Percentiles rank a stretch among this genome's conserved stretches.
Evolutionary conservation across 2,113 vertebrate genomes (phyloP).

Genomic region (Fukomys damarensis): DNA sequence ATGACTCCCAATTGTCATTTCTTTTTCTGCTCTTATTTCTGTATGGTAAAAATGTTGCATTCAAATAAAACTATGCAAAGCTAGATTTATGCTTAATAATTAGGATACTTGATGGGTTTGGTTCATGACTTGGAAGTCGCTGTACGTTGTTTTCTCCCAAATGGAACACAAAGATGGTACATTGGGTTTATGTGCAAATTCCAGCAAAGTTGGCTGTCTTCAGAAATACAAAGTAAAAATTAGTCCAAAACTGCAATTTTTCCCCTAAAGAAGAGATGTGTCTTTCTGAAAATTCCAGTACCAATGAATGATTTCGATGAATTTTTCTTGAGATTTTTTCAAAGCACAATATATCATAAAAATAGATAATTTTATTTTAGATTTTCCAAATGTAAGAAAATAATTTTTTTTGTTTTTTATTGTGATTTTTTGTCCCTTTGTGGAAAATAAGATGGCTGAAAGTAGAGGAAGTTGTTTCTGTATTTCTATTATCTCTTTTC

Average conservation of each 20-base stretch:
- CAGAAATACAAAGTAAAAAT: not conserved
- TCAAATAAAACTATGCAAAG: not conserved
- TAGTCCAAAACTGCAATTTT: not conserved
- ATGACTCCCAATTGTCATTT: not conserved
- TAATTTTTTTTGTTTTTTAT: too few species aligned
- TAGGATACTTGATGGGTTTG: not conserved
- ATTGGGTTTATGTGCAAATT: not conserved
- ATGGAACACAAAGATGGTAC: not conserved
- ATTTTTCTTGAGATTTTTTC: not conserved
- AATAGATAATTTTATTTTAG: not conserved
- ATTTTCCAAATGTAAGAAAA: not conserved
- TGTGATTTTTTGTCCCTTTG: conserved; percentile 86
- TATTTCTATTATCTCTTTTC: not conserved
- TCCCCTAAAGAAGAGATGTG: not conserved
- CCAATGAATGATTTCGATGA: not conserved
- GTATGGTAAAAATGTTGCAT: not conserved
- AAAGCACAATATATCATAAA: not conserved
- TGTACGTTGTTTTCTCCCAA: not conserved
- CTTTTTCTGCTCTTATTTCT: not conserved
- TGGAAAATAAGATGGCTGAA: not conserved
- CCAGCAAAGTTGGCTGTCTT: not conserved
- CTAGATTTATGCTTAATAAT: not conserved
- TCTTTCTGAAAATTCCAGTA: not conserved
- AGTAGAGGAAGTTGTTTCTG: not conserved
- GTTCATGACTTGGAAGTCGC: not conserved